A percentile compares a stretch with the other conserved stretches of the same genome.
phyloP scores from a whole-genome alignment of 2,888 invertebrate species.

The Macaria notata region DNA sequence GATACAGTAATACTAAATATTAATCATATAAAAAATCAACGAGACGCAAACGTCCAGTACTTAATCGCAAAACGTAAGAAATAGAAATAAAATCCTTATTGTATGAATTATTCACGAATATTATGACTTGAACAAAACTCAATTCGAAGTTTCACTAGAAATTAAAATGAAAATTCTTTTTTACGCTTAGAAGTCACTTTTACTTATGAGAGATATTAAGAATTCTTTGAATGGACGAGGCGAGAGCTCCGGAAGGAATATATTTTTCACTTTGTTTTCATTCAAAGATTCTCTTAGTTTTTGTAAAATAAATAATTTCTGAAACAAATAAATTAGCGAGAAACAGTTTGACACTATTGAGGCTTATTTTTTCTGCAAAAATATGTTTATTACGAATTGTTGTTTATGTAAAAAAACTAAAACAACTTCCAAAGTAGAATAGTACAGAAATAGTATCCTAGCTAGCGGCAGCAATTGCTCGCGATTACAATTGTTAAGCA shows the following conservation, averaged over 20 bases:
- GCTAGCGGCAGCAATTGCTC: too few relatives aligned
- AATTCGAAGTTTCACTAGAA: slow-evolving; percentile 58
- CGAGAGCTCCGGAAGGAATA: slow-evolving; percentile 37
- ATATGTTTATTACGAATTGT: too few relatives aligned
- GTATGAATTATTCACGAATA: slow-evolving; percentile 53
- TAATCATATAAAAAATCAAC: background rate
- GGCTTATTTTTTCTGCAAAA: too few relatives aligned
- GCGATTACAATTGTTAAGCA: too few relatives aligned
- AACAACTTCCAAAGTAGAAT: too few relatives aligned
- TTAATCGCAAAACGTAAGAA: slow-evolving; percentile 14
- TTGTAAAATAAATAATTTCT: background rate
- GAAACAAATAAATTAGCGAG: too few relatives aligned
- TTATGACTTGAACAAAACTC: slow-evolving; percentile 61
- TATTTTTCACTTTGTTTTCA: slow-evolving; percentile 29
- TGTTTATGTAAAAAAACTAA: too few relatives aligned
- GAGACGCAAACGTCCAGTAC: background rate
- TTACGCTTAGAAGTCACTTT: slow-evolving; percentile 53
- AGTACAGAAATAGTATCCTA: too few relatives aligned
- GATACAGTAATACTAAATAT: too few relatives aligned
- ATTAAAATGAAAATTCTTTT: slow-evolving; percentile 63
- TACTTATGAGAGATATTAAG: slow-evolving; percentile 59
- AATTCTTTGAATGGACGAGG: slow-evolving; percentile 46
- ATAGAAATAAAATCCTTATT: slow-evolving; percentile 41
- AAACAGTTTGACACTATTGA: too few relatives aligned
- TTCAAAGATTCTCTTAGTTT: slow-evolving; percentile 8